Percentiles rank a stretch among this genome's conserved stretches.
Conservation (phyloP, 1,140 invertebrate genomes). For the Drosophila bocki region DNA sequence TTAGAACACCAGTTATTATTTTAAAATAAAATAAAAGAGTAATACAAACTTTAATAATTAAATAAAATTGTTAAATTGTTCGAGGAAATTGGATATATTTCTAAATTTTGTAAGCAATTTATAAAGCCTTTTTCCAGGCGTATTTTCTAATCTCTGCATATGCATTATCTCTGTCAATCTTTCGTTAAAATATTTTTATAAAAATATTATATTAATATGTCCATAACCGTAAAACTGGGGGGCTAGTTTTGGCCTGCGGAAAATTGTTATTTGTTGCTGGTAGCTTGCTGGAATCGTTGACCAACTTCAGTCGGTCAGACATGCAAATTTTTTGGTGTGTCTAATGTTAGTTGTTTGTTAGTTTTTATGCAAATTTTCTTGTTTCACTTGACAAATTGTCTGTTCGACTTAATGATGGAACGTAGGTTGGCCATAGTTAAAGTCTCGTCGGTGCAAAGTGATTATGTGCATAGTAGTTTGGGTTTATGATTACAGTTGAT, state of each 20-base stretch:
- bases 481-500: slow-evolving; percentile 24
- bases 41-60: too few relatives aligned
- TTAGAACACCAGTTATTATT: not conserved
- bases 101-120: too few relatives aligned
- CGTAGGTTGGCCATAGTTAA: slow-evolving; percentile 36
- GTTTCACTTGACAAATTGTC: slow-evolving; percentile 80
- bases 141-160: too few relatives aligned
- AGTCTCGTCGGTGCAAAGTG: slow-evolving; percentile 3
- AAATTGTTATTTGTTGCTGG: slow-evolving; percentile 69
- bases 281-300: slow-evolving; percentile 48
- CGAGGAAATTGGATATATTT: too few relatives aligned
- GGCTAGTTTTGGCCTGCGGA: slow-evolving; percentile 48
- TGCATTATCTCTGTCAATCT: too few relatives aligned
- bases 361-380: slow-evolving; percentile 78
- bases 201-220: not conserved
- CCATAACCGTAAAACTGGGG: not conserved
- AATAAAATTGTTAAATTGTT: too few relatives aligned
- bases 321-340: slow-evolving; percentile 74
- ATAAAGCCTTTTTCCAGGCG: too few relatives aligned
- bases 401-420: slow-evolving; percentile 77
- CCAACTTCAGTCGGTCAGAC: slow-evolving; percentile 75
- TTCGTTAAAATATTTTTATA: not conserved
- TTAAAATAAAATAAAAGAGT: too few relatives aligned
- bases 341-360: slow-evolving; percentile 79
- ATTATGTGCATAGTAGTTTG: slow-evolving; percentile 49